Base-by-base conservation (phyloP, 2,888 invertebrate species). In the Ophion obscuratus region DNA sequence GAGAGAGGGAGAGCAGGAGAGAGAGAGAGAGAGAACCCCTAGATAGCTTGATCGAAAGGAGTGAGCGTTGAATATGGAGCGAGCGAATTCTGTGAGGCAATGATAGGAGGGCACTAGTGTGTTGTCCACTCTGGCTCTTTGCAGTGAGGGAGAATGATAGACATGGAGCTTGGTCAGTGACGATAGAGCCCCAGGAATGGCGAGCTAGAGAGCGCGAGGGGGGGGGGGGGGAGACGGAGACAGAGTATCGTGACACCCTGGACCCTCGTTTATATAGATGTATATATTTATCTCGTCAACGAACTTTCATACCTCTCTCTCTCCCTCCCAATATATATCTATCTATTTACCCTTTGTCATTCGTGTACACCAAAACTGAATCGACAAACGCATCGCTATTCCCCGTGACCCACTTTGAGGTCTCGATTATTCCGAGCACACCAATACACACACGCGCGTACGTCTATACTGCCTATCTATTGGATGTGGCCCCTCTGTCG, bases 301-400 rank as follows among this genome's bases (percentile, higher is more conserved):
- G 64, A 73, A 81, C 61, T 77, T 76, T 84, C 82, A 40, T 77
- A 73, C 83, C 78, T 78, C 62, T 71, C 74, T n/a, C 73, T 73
- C 73, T 59, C 62, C 14, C 64, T 31, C 74, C 27, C 59, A 4
- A 24, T 17, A 14, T 77, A 20, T 14, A 36, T 36, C 36, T 36
- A 36, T 36, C 36, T 36, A 36, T 36, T 2, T 36, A 68, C 44
- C 85, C 81, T 85, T 81, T 81, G 78, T 85, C 78, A 71, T 24
- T 59, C 40, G 68, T 40, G 62, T 61, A 74, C 68, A 74, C 73
- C 53, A 73, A 77, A 85, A 85, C 81, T 75, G 81, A 85, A 85
- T 81, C 78, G 78, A 44, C 77, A 78, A 85, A 85, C 85, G 85
- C 85, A 78, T 81, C 81, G 74, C 66, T 66, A 82, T 85, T 85